Conservation (phyloP, 2,888 invertebrate species). For the Gnatocerus cornutus region DNA sequence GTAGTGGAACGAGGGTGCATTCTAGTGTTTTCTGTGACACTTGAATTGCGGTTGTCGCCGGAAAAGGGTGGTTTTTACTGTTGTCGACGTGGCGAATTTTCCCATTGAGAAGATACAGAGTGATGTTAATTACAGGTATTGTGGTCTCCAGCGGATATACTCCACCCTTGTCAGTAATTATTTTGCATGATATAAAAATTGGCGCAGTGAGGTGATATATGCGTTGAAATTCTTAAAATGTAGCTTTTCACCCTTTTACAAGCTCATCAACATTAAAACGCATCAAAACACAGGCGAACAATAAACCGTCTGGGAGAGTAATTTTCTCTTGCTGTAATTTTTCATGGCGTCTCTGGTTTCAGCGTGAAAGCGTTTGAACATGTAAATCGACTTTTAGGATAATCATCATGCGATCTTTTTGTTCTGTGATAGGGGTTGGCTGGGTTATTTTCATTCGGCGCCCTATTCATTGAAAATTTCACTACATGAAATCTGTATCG, state of each 20-base stretch:
- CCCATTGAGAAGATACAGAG: slow-evolving; percentile 38
- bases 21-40: slow-evolving; percentile 40
- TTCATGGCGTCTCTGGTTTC: slow-evolving; percentile 39
- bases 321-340: slow-evolving; percentile 33
- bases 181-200: slow-evolving; percentile 24
- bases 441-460: slow-evolving; percentile 17
- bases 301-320: slow-evolving; percentile 30
- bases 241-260: slow-evolving; percentile 24
- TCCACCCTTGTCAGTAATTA: slow-evolving; percentile 32
- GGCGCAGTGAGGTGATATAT: slow-evolving; percentile 6
- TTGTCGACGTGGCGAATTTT: slow-evolving; percentile 38
- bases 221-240: slow-evolving; percentile 21
- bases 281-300: slow-evolving; percentile 27
- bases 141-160: slow-evolving; percentile 26
- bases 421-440: slow-evolving; percentile 3
- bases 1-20: slow-evolving; percentile 30
- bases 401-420: slow-evolving; percentile 26
- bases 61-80: slow-evolving; percentile 47
- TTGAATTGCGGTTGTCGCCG: slow-evolving; percentile 36
- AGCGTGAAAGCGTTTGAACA: slow-evolving; percentile 30
- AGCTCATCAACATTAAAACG: slow-evolving; percentile 38
- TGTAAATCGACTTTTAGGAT: slow-evolving; percentile 48
- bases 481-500: slow-evolving; percentile 20
- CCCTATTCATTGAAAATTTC: slow-evolving; percentile 12
- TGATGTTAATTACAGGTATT: slow-evolving; percentile 47